A percentile compares a stretch with the other conserved stretches of the same genome.
These are phyloP conservation scores for Sitodiplosis mosellana DNA, from an alignment of 1,140 invertebrate genomes.

Conservation along the genomic window DNA sequence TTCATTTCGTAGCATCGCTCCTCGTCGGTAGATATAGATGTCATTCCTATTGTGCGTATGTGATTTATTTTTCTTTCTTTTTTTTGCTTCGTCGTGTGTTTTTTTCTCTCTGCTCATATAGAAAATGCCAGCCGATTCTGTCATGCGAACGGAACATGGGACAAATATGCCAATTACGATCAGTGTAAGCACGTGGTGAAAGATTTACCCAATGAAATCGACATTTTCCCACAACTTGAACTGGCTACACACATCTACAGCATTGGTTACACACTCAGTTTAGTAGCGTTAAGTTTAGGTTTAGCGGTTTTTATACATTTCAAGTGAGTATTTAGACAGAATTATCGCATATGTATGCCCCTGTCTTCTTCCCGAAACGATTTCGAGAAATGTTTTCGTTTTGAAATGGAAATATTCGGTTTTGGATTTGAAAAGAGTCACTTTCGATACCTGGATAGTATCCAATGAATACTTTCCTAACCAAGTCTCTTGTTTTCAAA, in stretches of 20 bases:
- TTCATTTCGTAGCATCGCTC: too few relatives aligned
- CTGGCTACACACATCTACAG: slow-evolving; percentile 27
- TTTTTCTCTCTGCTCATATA: slow-evolving; percentile 4
- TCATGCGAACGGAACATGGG: slow-evolving; percentile 24
- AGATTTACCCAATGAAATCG: slow-evolving; percentile 12
- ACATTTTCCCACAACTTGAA: slow-evolving; percentile 24
- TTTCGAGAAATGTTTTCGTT: too few relatives aligned
- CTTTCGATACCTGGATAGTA: too few relatives aligned
- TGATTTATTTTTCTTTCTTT: neutral
- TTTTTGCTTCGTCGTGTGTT: neutral
- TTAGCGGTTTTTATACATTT: slow-evolving; percentile 28
- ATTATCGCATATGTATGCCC: too few relatives aligned
- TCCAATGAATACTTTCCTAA: too few relatives aligned
- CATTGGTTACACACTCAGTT: slow-evolving; percentile 25
- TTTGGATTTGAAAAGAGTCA: too few relatives aligned
- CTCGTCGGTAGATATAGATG: too few relatives aligned
- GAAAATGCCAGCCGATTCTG: slow-evolving; percentile 27
- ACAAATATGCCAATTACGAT: slow-evolving; percentile 26
- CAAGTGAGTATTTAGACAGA: too few relatives aligned
- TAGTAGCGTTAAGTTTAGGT: slow-evolving; percentile 26
- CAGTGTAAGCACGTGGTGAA: slow-evolving; percentile 22
- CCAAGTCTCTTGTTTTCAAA: too few relatives aligned
- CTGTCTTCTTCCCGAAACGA: too few relatives aligned
- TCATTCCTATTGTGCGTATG: too few relatives aligned
- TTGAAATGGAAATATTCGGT: too few relatives aligned